phyloP scores from a whole-genome alignment of 2,797 vertebrate species.

The Danio aesculapii region DNA sequence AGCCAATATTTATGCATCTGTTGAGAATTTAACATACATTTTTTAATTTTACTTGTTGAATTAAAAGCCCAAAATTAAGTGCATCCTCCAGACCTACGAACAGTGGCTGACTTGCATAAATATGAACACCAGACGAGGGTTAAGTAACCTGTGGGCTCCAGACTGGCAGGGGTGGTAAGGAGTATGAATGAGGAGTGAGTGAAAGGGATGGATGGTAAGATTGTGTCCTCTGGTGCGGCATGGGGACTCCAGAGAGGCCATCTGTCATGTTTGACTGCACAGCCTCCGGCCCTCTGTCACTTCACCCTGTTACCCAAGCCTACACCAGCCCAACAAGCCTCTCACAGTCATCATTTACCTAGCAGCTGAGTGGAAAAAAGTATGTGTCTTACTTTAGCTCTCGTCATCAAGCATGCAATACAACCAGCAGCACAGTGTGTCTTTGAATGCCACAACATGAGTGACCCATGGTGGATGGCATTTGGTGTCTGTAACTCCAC shows the following conservation, averaged over 20 bases:
- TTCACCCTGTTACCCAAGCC: constrained; percentile 21
- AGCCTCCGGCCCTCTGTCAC: constrained; percentile 31
- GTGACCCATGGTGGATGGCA: not conserved
- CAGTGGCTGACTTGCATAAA: too few species aligned
- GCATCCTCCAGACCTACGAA: too few species aligned
- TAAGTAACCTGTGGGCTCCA: not conserved
- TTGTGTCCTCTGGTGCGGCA: constrained; percentile 18
- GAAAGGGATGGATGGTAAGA: constrained; percentile 7
- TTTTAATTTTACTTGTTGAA: too few species aligned
- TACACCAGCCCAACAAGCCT: not conserved
- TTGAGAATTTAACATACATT: too few species aligned
- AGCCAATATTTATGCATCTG: too few species aligned
- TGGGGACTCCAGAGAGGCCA: constrained; percentile 37
- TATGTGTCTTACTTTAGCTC: not conserved
- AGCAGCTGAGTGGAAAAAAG: constrained; percentile 9
- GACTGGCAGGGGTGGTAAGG: not conserved
- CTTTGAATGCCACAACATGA: not conserved
- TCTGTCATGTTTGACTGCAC: constrained; percentile 45
- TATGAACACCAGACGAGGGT: not conserved
- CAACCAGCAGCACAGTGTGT: not conserved
- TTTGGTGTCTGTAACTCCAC: not conserved
- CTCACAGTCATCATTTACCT: constrained; percentile 20
- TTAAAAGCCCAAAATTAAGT: too few species aligned
- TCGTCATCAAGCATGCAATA: not conserved
- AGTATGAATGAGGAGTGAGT: constrained; percentile 12